Evolutionary conservation across 2,888 invertebrate species (phyloP).

Genomic region (Dicyrtoma fusca): DNA sequence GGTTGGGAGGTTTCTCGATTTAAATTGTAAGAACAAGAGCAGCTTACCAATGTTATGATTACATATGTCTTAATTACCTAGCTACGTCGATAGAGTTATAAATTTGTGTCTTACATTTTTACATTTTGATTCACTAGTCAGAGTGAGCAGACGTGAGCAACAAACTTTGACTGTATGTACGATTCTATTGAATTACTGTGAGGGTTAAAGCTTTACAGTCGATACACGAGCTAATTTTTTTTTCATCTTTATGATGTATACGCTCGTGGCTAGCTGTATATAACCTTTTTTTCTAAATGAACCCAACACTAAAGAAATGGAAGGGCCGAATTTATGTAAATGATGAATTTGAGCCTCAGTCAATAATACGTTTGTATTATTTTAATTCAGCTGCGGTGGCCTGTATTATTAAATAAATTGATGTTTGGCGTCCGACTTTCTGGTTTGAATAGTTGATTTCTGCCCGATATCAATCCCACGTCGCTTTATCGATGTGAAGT

Average conservation of each 20-base stretch:
- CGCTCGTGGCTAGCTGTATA: too few relatives aligned
- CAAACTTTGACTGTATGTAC: too few relatives aligned
- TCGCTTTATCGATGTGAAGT: too few relatives aligned
- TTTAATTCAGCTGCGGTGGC: slow-evolving; percentile 6
- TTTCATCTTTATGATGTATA: too few relatives aligned
- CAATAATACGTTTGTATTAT: slow-evolving; percentile 7
- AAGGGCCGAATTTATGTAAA: too few relatives aligned
- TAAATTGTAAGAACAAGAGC: background rate
- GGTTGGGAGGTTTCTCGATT: background rate
- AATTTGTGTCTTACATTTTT: slow-evolving; percentile 29
- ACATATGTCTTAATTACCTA: slow-evolving; percentile 34
- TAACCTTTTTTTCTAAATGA: too few relatives aligned
- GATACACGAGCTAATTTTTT: too few relatives aligned
- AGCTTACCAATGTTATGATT: slow-evolving; percentile 9
- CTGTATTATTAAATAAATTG: slow-evolving; percentile 32
- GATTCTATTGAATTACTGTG: too few relatives aligned
- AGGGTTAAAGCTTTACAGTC: too few relatives aligned
- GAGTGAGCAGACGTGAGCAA: background rate
- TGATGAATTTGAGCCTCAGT: slow-evolving; percentile 13
- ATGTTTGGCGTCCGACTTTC: slow-evolving; percentile 23
- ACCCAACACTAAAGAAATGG: too few relatives aligned
- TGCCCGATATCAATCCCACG: too few relatives aligned
- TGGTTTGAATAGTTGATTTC: too few relatives aligned
- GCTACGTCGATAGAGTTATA: slow-evolving; percentile 24
- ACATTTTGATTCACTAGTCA: background rate